These are phyloP conservation scores for Noctua comes DNA, from an alignment of 2,888 invertebrate species.

Conservation along the genomic window DNA sequence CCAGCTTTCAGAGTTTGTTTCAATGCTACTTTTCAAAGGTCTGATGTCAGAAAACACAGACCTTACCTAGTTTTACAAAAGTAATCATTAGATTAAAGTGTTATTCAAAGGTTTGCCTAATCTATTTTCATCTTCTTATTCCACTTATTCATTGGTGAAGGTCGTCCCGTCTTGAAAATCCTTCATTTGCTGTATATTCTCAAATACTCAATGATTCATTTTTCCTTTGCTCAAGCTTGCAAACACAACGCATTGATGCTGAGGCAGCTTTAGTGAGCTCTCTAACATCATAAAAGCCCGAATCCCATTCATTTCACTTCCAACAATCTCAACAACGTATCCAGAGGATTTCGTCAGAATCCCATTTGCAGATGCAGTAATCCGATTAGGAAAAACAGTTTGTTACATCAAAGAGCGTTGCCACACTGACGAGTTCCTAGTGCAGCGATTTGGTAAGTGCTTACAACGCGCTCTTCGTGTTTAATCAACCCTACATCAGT, in stretches of 20 bases:
- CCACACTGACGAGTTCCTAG: not conserved
- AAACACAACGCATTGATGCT: no score
- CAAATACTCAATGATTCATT: not conserved
- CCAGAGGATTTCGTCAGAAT: constrained; percentile 14
- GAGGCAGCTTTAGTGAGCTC: not conserved
- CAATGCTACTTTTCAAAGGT: no score
- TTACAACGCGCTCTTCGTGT: not conserved
- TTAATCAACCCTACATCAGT: not conserved
- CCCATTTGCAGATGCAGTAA: constrained; percentile 31
- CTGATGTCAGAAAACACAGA: no score
- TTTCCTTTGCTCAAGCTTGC: not conserved
- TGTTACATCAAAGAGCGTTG: constrained; percentile 4
- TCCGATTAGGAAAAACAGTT: constrained; percentile 39
- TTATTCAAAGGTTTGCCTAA: no score
- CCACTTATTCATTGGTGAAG: no score
- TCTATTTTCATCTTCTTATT: no score
- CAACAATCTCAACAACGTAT: not conserved
- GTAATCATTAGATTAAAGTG: no score
- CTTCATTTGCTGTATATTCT: not conserved
- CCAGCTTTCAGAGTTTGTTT: no score
- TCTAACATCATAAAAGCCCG: not conserved
- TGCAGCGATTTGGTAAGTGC: not conserved
- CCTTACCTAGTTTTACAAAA: no score
- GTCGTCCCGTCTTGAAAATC: not conserved
- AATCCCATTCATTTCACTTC: constrained; percentile 15